A percentile compares a stretch with the other conserved stretches of the same genome.
Evolutionary conservation across 2,888 invertebrate genomes (phyloP).

Genomic region (Drosophila robusta): DNA sequence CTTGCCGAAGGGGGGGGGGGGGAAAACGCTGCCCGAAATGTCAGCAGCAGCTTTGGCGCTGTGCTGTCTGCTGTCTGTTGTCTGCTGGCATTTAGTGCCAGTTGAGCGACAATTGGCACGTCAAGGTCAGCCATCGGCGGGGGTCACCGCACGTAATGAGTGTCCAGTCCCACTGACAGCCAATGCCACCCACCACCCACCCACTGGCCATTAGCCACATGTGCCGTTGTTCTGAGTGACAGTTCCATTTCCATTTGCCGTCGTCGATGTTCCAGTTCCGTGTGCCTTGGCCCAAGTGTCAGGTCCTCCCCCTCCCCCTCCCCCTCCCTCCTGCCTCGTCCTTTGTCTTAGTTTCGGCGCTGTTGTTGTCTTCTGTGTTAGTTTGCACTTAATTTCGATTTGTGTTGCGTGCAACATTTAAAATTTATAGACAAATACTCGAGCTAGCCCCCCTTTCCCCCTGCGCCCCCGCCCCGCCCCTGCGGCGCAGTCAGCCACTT

Average conservation of each 20-base stretch:
- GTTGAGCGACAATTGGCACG: slow-evolving; percentile 64
- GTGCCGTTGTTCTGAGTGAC: background rate
- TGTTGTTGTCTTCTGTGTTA: slow-evolving; percentile 34
- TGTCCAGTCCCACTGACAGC: slow-evolving; percentile 7
- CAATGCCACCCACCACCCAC: background rate
- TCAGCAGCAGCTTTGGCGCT: slow-evolving; percentile 9
- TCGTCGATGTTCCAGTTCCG: slow-evolving; percentile 14
- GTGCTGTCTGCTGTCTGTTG: background rate
- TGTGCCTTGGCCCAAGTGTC: slow-evolving; percentile 5
- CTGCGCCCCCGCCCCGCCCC: background rate
- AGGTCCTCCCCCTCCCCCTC: background rate
- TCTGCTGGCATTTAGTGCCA: slow-evolving; percentile 72
- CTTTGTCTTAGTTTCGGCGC: background rate
- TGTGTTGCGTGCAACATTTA: slow-evolving; percentile 80
- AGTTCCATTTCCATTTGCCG: slow-evolving; percentile 2
- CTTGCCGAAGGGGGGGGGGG: background rate
- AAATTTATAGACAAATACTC: slow-evolving; percentile 77
- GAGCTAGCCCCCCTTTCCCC: slow-evolving; percentile 2
- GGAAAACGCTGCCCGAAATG: slow-evolving; percentile 6
- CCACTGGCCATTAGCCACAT: background rate
- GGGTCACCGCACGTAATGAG: slow-evolving; percentile 29
- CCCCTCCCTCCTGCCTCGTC: too few species aligned
- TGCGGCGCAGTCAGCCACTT: slow-evolving; percentile 74
- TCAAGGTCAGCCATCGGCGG: slow-evolving; percentile 63
- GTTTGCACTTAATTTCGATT: slow-evolving; percentile 74